Evolutionary conservation across 2,888 invertebrate species (phyloP), one percentile per base, ranked within the genome.

Genomic region (Dinocampus coccinellae): DNA sequence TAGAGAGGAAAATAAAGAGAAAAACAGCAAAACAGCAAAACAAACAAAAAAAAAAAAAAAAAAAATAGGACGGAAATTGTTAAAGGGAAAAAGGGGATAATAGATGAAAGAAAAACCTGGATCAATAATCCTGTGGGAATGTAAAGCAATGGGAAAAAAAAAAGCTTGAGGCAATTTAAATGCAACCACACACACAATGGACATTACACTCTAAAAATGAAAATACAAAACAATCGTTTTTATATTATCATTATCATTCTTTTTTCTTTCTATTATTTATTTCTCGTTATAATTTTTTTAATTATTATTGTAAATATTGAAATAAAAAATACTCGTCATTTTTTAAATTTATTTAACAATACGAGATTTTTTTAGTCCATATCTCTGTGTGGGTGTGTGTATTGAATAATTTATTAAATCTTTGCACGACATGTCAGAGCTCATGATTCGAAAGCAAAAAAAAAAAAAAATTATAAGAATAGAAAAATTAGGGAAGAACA

Each of bases 41-140:
- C 3, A 26, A 16, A 16, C n/a, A 16, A 58, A 22, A 7, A 16
- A n/a, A 6, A 16, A 58, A 58, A 29, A 58, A 16, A 33, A 33
- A 57, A 57, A 26, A 29, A 29, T 13, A 57, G 29, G n/a, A 58
- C 13, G 16, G 20, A 33, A 13, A 64, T n/a, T 34, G 42, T 11
- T 7, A n/a, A 47, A 33, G 26, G 58, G 52, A 68, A 60, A 60
- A 61, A 10, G 16, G 33, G 29, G 65, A 13, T 4, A n/a, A n/a
- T n/a, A n/a, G n/a, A n/a, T 47, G 47, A 47, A 47, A 47, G n/a
- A n/a, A 66, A 66, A 57, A 66, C 26, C 61, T 34, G 33, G 68
- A 68, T 68, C 68, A 61, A 68, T 68, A 68, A 34, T 60, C 29
- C 61, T 47, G 68, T 13, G 6, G n/a, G 29, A 67, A 4, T 7